Base-by-base conservation (phyloP, 2,797 vertebrate species). In the Gorsachius magnificus region DNA sequence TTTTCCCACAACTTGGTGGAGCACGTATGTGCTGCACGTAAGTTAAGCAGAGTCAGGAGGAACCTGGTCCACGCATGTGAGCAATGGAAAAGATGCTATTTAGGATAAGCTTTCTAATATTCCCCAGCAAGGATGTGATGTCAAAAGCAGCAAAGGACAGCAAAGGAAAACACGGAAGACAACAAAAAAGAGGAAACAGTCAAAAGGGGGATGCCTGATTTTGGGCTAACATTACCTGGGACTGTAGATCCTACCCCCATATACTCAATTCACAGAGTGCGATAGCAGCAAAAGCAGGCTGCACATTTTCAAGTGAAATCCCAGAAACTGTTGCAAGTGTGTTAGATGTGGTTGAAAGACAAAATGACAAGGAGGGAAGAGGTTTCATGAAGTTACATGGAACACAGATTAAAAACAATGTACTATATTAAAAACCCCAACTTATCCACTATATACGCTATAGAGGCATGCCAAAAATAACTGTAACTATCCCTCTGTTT, bases 21-120 rank as follows among this genome's bases (percentile, higher is more conserved):
- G 17, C 64, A 22, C 0, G 0, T 33, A 28, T 14, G 5, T 71
- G 29, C 24, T 54, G 3, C 35, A 54, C 0, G 0, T 11, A 48
- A 57, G 21, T 61, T 33, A 29, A 87, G 25, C n/a, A 58, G 10
- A 54, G 19, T 17, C 1, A 0, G 25, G 18, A 89, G 13, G 50
- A 83, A 80, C 0, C 0, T 6, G 9, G 51, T 70, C 57, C n/a
- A 12, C n/a, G 12, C 29, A 7, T 17, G 63, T 31, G 18, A 87
- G 31, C 46, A 46, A 19, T 15, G 10, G 46, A 43, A 87, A 85
- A 63, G 20, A 16, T 24, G 17, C 6, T 68, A 41, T 5, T 11
- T 15, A 61, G 33, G 57, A 56, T 13, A 50, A 64, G 18, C 26
- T 83, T 84, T 25, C 9, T 8, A 75, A 21, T 54, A 58, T 36